Evolutionary conservation across 92 coral and sea anemone species (phyloP).

Genomic region (Paramuricea clavata): DNA sequence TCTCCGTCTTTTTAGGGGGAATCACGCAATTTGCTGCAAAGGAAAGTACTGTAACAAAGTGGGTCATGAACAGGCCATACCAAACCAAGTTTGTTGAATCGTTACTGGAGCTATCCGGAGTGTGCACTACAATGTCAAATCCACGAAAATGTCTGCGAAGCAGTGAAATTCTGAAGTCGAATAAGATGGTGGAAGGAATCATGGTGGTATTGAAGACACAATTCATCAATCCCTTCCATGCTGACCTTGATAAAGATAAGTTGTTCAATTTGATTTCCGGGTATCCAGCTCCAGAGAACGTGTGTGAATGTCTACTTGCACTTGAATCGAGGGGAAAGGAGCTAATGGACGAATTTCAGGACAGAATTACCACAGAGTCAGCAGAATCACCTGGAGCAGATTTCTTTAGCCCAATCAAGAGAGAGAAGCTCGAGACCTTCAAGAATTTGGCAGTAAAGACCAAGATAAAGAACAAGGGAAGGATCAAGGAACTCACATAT

Average conservation of each 20-base stretch:
- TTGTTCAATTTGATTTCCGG: not conserved
- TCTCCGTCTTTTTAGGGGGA: not conserved
- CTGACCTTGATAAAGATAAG: not conserved
- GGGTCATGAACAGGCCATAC: not conserved
- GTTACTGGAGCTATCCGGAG: not conserved
- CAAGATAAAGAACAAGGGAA: not conserved
- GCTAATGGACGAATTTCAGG: not conserved
- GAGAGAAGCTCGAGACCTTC: not conserved
- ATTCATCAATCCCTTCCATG: not conserved
- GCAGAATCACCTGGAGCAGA: not conserved
- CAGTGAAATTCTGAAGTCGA: not conserved
- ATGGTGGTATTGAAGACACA: not conserved
- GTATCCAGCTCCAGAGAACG: not conserved
- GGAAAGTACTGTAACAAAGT: not conserved
- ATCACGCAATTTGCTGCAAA: not conserved
- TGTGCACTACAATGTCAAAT: not conserved
- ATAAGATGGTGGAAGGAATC: not conserved
- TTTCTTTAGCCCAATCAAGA: not conserved
- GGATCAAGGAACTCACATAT: slow-evolving; percentile 30
- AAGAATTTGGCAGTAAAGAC: not conserved
- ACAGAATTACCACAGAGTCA: not conserved
- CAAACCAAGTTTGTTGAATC: not conserved
- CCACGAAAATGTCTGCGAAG: slow-evolving; percentile 21
- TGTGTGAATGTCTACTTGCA: not conserved
- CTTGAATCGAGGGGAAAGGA: not conserved